Base-by-base conservation (phyloP, 2,797 vertebrate species). In the Tokudaia muenninki region DNA sequence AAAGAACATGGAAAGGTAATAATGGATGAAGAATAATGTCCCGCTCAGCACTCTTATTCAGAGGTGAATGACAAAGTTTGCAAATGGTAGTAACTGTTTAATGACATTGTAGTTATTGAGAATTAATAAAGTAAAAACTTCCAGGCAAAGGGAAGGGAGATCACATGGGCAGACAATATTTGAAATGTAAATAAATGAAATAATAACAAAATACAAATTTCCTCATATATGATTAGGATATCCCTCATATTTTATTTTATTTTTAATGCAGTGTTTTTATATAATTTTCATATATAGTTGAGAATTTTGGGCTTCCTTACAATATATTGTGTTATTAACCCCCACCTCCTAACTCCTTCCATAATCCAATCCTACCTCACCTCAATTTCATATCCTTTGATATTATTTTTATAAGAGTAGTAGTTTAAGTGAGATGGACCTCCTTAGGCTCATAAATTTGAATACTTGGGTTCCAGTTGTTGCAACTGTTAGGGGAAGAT, bases 111-210 rank as follows among this genome's bases (percentile, higher is more conserved):
- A 26, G 16, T 93, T 92, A 59, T 2, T 4, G 57, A 93, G 9
- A 86, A 59, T 75, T 94, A 41, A 81, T 74, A 91, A 57, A 93
- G 41, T 41, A 91, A 21, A 4, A 37, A 88, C 86, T 91, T 86
- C 59, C 3, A 67, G 70, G n/a, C 8, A 17, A n/a, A n/a, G 17
- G n/a, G 19, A 19, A 65, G 13, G 24, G 22, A 3, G 59, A 61
- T 61, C 59, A 26, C 22, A 26, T 61, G 59, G 59, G 22, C 22
- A 9, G 59, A 19, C 31, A 72, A 72, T n/a, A 72, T 72, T 37
- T 72, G 8, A 37, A 37, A 21, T 72, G 19, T 72, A 72, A 72
- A 37, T 37, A 37, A 72, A 72, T 72, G 37, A 72, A 72, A 72
- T 37, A 72, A 37, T 21, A n/a, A 70, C 19, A 72, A 70, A 93